Evolutionary conservation across 2,113 vertebrate genomes (phyloP).

Genomic region (Brachypodius melanocephalos): DNA sequence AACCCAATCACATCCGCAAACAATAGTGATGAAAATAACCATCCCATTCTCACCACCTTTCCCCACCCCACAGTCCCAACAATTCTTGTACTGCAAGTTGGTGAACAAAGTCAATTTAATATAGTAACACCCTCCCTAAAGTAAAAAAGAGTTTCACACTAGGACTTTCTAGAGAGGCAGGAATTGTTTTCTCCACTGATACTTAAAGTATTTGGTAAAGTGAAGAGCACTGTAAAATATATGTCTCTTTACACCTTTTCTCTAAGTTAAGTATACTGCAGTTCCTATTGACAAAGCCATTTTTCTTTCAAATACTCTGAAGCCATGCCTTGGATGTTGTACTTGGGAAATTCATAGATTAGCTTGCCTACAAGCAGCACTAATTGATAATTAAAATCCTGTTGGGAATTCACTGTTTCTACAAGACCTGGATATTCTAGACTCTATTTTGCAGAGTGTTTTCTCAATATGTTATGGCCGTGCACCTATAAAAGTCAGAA

Average conservation of each 20-base stretch:
- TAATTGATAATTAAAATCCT: constrained; percentile 2
- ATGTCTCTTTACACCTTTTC: neutral
- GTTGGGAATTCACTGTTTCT: neutral
- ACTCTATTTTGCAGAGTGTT: neutral
- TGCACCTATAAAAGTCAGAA: neutral
- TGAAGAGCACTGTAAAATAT: neutral
- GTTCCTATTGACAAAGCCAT: neutral
- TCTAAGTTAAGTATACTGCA: neutral
- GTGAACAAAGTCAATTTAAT: neutral
- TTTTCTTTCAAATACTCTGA: neutral
- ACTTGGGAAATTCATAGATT: neutral
- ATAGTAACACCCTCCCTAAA: neutral
- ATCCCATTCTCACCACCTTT: neutral
- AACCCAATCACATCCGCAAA: neutral
- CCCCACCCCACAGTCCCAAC: neutral
- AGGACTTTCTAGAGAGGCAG: neutral
- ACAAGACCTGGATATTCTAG: neutral
- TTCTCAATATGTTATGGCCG: neutral
- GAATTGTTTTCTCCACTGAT: neutral
- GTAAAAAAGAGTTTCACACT: neutral
- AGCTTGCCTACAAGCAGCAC: neutral
- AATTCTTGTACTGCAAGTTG: neutral
- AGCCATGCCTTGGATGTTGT: neutral
- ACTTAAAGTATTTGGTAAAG: neutral
- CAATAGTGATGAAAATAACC: neutral